Conservation (phyloP, 2,888 invertebrate species). For the Phengaris alcon region DNA sequence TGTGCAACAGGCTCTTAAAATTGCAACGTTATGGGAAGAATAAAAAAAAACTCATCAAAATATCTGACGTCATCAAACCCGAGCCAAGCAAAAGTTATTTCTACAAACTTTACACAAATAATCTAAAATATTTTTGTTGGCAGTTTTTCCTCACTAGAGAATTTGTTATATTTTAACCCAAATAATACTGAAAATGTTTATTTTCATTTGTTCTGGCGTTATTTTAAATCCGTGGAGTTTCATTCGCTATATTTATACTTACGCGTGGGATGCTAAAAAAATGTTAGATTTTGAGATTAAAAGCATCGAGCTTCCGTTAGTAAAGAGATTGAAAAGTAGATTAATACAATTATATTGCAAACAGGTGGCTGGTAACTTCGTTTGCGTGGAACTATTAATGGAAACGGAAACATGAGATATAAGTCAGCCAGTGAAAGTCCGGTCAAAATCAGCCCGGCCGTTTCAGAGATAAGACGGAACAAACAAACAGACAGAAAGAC, state of each 20-base stretch:
- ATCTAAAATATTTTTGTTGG: neutral
- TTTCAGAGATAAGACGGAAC: no score
- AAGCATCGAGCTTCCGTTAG: neutral
- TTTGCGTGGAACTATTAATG: no score
- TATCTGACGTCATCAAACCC: neutral
- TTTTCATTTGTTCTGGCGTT: slow-evolving; percentile 2
- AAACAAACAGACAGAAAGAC: no score
- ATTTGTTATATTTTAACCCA: neutral
- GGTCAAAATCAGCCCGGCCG: no score
- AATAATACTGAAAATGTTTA: slow-evolving; percentile 1
- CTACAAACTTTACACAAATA: neutral
- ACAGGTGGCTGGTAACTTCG: no score
- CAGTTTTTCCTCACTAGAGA: neutral
- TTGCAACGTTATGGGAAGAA: no score
- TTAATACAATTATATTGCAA: no score
- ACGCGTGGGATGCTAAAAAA: neutral
- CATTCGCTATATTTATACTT: neutral
- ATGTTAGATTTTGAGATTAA: neutral
- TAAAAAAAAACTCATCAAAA: neutral
- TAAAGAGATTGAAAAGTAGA: neutral
- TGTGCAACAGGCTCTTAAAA: no score
- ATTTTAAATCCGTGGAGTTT: neutral
- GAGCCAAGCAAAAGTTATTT: slow-evolving; percentile 8
- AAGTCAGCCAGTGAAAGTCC: no score
- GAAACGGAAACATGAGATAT: no score